Base-by-base conservation (phyloP, 2,888 invertebrate species). In the Ochlodes sylvanus region DNA sequence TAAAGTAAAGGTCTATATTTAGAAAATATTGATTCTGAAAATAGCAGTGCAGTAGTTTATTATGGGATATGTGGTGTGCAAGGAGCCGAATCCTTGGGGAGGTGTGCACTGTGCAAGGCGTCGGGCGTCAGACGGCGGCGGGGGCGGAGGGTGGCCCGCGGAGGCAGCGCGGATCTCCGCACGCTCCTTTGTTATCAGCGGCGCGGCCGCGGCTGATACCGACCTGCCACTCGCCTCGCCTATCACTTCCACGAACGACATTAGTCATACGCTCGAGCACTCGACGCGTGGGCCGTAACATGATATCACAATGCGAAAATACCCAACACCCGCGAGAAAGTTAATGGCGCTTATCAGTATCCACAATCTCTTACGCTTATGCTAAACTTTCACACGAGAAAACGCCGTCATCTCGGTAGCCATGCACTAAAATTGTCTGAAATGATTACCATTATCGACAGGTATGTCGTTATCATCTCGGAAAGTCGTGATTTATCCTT, bases 381-480 rank as follows among this genome's bases (percentile, higher is more conserved):
- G 88, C 89, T 87, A 85, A 92, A 93, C 93, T 94, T 93, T 94
- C 94, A 94, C 93, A 91, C 87, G 89, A 87, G 86, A 91, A 91
- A 90, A 92, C 87, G 82, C 79, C 78, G 81, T 80, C 83, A 84
- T 85, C 79, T 77, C 76, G 77, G 70, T 74, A 72, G 72, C 75
- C 70, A 74, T 79, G 77, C 71, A 74, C 68, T 72, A 72, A 83
- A 86, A 86, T 80, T 82, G 78, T 76, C 61, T 73, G 81, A 81
- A 79, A 86, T 83, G 77, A 84, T 95, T 95, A 96, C 96, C 96
- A 95, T 94, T 94, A 96, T 95, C 86, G 96, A 96, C 86, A 96
- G 95, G 94, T 96, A 96, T 94, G 96, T 95, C 94, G 95, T 96
- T 94, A 96, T 95, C 95, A 95, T 95, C 91, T 95, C 94, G 94